Evolutionary conservation across 1,140 invertebrate genomes (phyloP).

Genomic region (Vanessa atalanta): DNA sequence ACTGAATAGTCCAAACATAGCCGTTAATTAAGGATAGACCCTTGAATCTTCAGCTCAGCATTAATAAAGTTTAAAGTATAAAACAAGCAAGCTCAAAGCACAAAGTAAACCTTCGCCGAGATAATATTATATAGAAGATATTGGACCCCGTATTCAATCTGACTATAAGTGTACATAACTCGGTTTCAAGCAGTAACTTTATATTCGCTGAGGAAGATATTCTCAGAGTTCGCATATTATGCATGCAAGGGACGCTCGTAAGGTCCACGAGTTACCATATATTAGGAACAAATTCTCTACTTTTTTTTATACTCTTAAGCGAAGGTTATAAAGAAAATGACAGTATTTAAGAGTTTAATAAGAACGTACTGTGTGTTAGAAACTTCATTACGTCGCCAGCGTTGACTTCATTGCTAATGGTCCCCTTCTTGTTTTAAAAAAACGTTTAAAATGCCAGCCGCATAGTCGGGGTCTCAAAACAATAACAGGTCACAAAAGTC

Average conservation of each 20-base stretch:
- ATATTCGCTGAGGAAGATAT: slow-evolving; percentile 66
- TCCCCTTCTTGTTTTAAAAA: not conserved
- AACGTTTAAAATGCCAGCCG: slow-evolving; percentile 20
- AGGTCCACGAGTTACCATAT: slow-evolving; percentile 53
- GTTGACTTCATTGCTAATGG: not conserved
- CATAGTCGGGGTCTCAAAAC: slow-evolving; percentile 14
- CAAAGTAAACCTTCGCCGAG: slow-evolving; percentile 9
- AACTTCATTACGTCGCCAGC: not conserved
- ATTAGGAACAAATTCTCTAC: slow-evolving; percentile 38
- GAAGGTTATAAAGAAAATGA: slow-evolving; percentile 13
- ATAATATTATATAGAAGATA: slow-evolving; percentile 16
- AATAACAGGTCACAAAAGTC: slow-evolving; percentile 25
- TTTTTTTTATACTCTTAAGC: slow-evolving; percentile 24
- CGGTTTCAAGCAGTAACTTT: slow-evolving; percentile 54
- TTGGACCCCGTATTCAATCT: slow-evolving; percentile 19
- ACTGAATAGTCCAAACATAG: not conserved
- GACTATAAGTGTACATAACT: slow-evolving; percentile 23
- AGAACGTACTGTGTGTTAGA: slow-evolving; percentile 11
- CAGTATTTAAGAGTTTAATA: slow-evolving; percentile 28
- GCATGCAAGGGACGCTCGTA: slow-evolving; percentile 59
- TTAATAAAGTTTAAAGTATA: slow-evolving; percentile 10
- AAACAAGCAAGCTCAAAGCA: slow-evolving; percentile 11
- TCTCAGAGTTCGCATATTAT: slow-evolving; percentile 59
- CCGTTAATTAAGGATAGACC: not conserved
- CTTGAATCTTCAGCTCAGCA: not conserved